Conservation (phyloP, 1,140 invertebrate species). For the Grapholita molesta region DNA sequence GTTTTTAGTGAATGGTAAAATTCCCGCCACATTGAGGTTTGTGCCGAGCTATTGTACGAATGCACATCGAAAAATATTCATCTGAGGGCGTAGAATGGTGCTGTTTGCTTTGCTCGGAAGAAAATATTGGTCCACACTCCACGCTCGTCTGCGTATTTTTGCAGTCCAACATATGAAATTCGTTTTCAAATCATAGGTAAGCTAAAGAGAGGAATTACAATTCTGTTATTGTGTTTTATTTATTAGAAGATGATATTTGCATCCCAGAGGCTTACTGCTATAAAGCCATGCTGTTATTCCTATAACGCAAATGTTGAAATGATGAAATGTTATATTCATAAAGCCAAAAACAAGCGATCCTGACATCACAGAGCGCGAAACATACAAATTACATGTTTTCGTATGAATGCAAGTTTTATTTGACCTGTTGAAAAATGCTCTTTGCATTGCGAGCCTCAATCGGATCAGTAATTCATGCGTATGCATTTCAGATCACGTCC, state of each 20-base stretch:
- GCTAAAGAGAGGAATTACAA: no score
- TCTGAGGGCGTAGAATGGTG: background rate
- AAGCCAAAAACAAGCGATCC: no score
- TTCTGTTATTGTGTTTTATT: no score
- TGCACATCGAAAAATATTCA: constrained; percentile 15
- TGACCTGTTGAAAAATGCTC: background rate
- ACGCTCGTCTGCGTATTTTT: background rate
- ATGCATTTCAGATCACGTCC: constrained; percentile 8
- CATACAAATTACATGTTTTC: no score
- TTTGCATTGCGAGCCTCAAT: background rate
- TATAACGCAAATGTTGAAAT: no score
- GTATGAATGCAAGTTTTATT: background rate
- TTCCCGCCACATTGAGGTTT: constrained; percentile 2
- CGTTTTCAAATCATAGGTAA: no score
- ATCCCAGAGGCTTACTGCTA: no score
- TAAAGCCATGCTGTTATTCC: no score
- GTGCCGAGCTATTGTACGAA: constrained; percentile 12
- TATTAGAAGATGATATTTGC: no score
- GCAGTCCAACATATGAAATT: background rate
- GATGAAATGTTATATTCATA: no score
- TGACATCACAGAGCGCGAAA: no score
- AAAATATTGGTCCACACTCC: background rate
- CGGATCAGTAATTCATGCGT: constrained; percentile 3
- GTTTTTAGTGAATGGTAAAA: constrained; percentile 13
- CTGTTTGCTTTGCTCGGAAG: constrained; percentile 7